Evolutionary conservation across 2,797 vertebrate genomes (phyloP).

Genomic region (Pangasius krempfi): DNA sequence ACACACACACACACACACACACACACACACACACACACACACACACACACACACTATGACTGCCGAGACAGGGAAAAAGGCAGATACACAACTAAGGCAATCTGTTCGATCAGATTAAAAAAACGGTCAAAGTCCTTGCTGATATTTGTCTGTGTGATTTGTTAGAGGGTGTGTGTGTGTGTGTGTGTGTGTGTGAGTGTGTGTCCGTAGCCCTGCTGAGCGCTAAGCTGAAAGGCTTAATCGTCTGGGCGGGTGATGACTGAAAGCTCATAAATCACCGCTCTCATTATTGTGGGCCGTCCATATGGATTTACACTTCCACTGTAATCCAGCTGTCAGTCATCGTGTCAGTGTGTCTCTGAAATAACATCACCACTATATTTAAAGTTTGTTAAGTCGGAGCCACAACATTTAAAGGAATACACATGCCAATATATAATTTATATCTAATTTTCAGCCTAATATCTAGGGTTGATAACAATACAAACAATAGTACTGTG

Average conservation of each 20-base stretch:
- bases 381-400: neutral
- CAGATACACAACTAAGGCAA: neutral
- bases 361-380: neutral
- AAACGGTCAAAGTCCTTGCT: neutral
- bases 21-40: neutral
- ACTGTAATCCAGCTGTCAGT: constrained; percentile 50
- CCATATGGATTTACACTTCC: constrained; percentile 33
- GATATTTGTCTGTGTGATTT: constrained; percentile 23
- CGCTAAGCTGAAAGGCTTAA: constrained; percentile 38
- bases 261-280: constrained; percentile 51
- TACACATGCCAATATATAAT: neutral
- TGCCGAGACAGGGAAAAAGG: neutral
- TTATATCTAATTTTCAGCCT: neutral
- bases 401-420: neutral
- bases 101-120: constrained; percentile 7
- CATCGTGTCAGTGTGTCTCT: constrained; percentile 14
- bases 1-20: constrained; percentile 1
- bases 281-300: constrained; percentile 47
- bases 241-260: constrained; percentile 47
- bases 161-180: constrained; percentile 7
- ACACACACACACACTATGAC: neutral
- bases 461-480: neutral
- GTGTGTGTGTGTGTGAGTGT: constrained; percentile 5
- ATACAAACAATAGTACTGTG: neutral
- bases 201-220: constrained; percentile 31